Percentiles rank a stretch among this genome's conserved stretches.
phyloP scores from a whole-genome alignment of 2,797 vertebrate species.

The Hyperoplus lanceolatus region DNA sequence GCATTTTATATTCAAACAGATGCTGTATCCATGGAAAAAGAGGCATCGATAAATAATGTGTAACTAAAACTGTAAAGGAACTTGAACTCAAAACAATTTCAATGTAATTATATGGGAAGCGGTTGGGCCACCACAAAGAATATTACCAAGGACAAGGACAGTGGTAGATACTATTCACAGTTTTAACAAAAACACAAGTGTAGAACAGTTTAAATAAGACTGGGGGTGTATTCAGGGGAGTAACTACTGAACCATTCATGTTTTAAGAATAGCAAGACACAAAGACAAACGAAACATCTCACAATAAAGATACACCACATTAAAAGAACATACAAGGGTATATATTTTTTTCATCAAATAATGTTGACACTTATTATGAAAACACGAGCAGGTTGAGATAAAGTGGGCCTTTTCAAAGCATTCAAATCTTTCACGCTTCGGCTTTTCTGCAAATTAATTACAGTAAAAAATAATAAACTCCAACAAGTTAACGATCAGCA shows the following conservation, averaged over 20 bases:
- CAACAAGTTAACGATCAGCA: background rate
- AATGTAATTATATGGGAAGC: no score
- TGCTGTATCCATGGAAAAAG: slow-evolving; percentile 19
- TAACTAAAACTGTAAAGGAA: background rate
- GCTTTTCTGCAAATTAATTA: background rate
- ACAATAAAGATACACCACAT: background rate
- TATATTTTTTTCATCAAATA: background rate
- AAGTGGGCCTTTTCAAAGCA: background rate
- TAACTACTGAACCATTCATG: no score
- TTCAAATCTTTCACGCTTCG: no score
- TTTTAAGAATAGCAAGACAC: no score
- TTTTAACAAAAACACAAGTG: no score
- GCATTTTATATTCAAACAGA: slow-evolving; percentile 78
- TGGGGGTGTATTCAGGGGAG: no score
- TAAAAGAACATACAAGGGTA: background rate
- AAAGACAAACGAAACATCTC: background rate
- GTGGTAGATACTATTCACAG: no score
- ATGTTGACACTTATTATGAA: background rate
- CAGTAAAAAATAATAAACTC: background rate
- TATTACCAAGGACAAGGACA: no score
- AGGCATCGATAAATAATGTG: background rate
- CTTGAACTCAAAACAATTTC: background rate
- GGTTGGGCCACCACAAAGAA: background rate
- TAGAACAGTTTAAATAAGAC: no score
- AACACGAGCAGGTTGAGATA: background rate